Base-by-base conservation (phyloP, 2,113 vertebrate genomes). In the Alethe diademata region DNA sequence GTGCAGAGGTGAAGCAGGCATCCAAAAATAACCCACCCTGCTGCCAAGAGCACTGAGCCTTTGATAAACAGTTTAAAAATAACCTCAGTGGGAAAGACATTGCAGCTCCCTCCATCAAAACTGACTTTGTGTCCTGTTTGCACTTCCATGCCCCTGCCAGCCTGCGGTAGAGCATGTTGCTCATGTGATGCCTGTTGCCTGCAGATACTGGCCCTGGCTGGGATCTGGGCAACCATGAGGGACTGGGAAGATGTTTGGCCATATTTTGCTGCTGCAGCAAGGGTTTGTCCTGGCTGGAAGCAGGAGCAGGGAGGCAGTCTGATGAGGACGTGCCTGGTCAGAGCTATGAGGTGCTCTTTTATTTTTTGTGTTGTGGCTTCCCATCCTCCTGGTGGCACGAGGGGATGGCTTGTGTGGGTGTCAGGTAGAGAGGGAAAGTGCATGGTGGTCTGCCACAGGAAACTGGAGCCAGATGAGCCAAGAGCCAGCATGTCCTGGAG, bases 1-100 rank as follows among this genome's bases (percentile, higher is more conserved):
- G 20, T 23, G 73, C 51, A 93, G 94, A 94, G 93, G 86, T 96
- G 92, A 93, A 97, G 64, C 84, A 85, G 83, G 73, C 73, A 4
- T 85, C 89, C 67, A 71, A 95, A 97, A 96, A 96, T 97, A 97
- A 88, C 53, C 71, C 40, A 43, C 71, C 40, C 42, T 5, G 7
- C 73, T 95, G 92, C 96, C 96, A 97, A 96, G 84, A 95, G 96
- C 92, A 95, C 91, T 78, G 83, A 94, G 71, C 80, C 76, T 95
- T 96, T 92, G 96, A 97, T 95, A 97, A 97, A 97, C 96, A 97
- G 78, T 92, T 92, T 96, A 91, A 96, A 97, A 97, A 96, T 97
- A 97, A 86, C 69, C 60, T 75, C 61, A 18, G 74, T 4, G n/a
- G 89, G 93, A 93, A 95, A 96, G 96, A 87, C 82, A 64, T 78